Evolutionary conservation across 2,888 invertebrate genomes (phyloP).

Genomic region (Acanthosoma haemorrhoidale): DNA sequence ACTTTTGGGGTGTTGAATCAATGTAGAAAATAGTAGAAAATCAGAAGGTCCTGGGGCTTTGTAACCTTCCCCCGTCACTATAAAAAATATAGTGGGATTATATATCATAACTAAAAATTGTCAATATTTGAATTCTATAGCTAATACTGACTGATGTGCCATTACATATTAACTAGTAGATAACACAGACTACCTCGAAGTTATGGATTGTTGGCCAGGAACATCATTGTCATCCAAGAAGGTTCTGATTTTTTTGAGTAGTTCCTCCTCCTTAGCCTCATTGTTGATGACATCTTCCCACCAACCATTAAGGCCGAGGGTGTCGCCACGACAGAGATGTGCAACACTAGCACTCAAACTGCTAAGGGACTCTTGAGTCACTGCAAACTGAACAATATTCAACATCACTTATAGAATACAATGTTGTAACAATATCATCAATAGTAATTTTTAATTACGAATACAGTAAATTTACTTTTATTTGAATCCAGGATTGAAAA

Average conservation of each 20-base stretch:
- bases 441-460: too few species aligned
- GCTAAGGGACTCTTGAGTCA: slow-evolving; percentile 9
- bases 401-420: background rate
- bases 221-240: slow-evolving; percentile 30
- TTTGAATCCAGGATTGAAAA: too few species aligned
- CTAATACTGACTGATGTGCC: too few species aligned
- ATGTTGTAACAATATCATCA: background rate
- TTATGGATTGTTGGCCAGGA: slow-evolving; percentile 4
- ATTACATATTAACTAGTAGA: too few species aligned
- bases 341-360: slow-evolving; percentile 32
- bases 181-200: slow-evolving; percentile 15
- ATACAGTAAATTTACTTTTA: too few species aligned
- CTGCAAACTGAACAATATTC: slow-evolving; percentile 25
- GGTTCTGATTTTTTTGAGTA: slow-evolving; percentile 41
- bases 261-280: slow-evolving; percentile 43
- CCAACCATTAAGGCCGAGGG: slow-evolving; percentile 45
- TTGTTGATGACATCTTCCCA: slow-evolving; percentile 47
- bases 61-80: too few species aligned
- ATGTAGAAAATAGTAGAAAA: too few species aligned
- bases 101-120: too few species aligned
- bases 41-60: too few species aligned
- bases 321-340: slow-evolving; percentile 42
- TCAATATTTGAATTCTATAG: too few species aligned
- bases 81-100: too few species aligned
- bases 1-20: too few species aligned